Evolutionary conservation across 1,140 invertebrate genomes (phyloP), one percentile per base, ranked within the genome.

Genomic region (Meloidogyne chitwoodi): DNA sequence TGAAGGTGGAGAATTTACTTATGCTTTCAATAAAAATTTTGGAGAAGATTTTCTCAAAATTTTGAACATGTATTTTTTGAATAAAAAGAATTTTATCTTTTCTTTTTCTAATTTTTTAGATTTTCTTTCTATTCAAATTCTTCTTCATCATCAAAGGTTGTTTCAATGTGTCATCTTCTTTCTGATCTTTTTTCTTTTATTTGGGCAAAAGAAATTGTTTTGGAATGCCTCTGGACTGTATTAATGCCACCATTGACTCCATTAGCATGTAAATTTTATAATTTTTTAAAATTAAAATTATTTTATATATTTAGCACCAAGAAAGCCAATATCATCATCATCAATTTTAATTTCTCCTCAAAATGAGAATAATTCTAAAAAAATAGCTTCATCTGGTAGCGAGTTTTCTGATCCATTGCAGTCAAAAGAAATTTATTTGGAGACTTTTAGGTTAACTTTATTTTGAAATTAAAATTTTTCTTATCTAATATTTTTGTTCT

Each of bases 11-110:
- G 76, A 79, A 66, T 78, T 12, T 79, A 44, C 78, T 1, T 67
- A 80, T 19, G 64, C 14, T 12, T 34, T 83, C 31, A 75, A 83
- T 31, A 75, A 80, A 26, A 63, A 29, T 41, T 83, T 83, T n/a
- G 29, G 31, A 24, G 66, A 83, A 2, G 80, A 81, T 24, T 83
- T 81, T 65, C 80, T 84, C 22, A 82, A 83, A 62, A 41, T 83
- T 8, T 67, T 81, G 24, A 81, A 81, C 65, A 68, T 81, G 80
- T 83, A 70, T 26, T 27, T 68, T 31, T 22, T 27, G 19, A 29
- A 80, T 31, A 76, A 12, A 12, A 16, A n/a, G n/a, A 31, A 48
- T 65, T 64, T 14, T 16, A n/a, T 27, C 1, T 48, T 76, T 68
- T 75, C 2, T 27, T 24, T 44, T 44, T 61, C 31, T 69, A 26